Evolutionary conservation across 1,140 invertebrate species (phyloP).

Genomic region (Drosophila ambigua): DNA sequence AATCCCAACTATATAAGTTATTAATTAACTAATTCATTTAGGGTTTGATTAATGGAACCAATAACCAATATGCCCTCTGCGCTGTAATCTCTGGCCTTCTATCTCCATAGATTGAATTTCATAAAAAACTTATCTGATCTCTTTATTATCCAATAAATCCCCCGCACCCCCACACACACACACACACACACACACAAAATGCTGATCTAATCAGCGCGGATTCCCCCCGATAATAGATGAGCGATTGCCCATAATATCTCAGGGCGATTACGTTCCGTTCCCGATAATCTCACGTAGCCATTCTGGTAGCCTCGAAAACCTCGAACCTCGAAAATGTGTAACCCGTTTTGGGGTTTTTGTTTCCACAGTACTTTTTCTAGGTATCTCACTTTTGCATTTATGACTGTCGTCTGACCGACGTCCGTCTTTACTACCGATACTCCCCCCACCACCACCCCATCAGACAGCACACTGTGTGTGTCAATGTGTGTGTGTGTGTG

Average conservation of each 20-base stretch:
- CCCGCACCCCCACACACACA: constrained; percentile 7
- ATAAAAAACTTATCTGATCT: constrained; percentile 43
- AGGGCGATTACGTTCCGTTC: constrained; percentile 40
- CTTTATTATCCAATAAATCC: constrained; percentile 39
- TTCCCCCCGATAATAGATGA: constrained; percentile 17
- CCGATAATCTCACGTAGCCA: constrained; percentile 20
- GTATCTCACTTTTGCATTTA: constrained; percentile 48
- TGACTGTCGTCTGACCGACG: constrained; percentile 28
- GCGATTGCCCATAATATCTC: constrained; percentile 36
- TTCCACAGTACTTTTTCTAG: constrained; percentile 29
- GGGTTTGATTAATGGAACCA: background rate
- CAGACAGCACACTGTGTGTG: background rate
- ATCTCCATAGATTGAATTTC: constrained; percentile 17
- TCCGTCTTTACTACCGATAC: background rate
- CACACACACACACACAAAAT: background rate
- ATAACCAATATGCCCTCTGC: too few relatives aligned
- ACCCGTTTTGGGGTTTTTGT: constrained; percentile 31
- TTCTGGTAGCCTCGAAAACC: constrained; percentile 41
- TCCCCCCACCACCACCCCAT: background rate
- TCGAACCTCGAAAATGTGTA: constrained; percentile 12
- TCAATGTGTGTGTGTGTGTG: constrained; percentile 9
- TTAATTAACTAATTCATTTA: constrained; percentile 34
- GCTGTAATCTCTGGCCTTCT: constrained; percentile 17
- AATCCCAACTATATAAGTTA: constrained; percentile 22
- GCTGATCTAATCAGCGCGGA: constrained; percentile 25